These are phyloP conservation scores for Centropristis striata DNA, from an alignment of 2,113 vertebrate genomes.

Conservation along the genomic window DNA sequence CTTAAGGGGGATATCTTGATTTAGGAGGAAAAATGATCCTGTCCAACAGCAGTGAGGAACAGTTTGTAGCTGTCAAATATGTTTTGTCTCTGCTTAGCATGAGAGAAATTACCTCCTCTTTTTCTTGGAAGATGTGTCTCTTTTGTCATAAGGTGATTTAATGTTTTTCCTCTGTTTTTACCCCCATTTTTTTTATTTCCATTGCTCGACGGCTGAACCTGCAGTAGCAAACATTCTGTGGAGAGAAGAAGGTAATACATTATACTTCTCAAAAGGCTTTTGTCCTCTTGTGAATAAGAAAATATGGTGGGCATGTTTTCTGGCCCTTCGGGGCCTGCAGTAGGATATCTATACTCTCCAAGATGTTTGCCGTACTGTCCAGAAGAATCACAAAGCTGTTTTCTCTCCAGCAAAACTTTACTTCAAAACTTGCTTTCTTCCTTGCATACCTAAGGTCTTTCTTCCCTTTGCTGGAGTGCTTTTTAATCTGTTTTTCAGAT, in stretches of 20 bases:
- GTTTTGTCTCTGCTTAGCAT: slow-evolving; percentile 31
- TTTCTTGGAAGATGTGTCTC: slow-evolving; percentile 1
- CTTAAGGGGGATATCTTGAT: slow-evolving; percentile 29
- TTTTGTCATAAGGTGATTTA: slow-evolving; percentile 32
- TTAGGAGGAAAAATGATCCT: slow-evolving; percentile 26
- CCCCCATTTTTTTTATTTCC: neutral
- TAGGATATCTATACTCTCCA: slow-evolving; percentile 28
- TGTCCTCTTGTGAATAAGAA: slow-evolving; percentile 39
- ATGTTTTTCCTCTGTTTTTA: slow-evolving; percentile 30
- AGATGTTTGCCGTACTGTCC: slow-evolving; percentile 33
- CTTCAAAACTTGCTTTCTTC: slow-evolving; percentile 18
- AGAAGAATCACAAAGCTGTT: slow-evolving; percentile 38
- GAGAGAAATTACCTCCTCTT: slow-evolving; percentile 27
- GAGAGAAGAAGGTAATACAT: slow-evolving; percentile 96
- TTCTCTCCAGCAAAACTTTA: slow-evolving; percentile 33
- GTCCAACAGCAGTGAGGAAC: slow-evolving; percentile 33
- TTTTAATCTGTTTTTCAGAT: slow-evolving; percentile 36
- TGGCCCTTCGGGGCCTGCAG: slow-evolving; percentile 8
- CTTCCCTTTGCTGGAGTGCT: slow-evolving; percentile 16
- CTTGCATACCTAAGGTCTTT: slow-evolving; percentile 12
- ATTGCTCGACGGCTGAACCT: slow-evolving; percentile 77
- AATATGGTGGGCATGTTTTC: slow-evolving; percentile 17
- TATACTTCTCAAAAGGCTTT: slow-evolving; percentile 9
- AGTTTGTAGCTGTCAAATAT: slow-evolving; percentile 42
- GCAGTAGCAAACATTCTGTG: slow-evolving; percentile 99